These are phyloP conservation scores for Phyllostomus discolor DNA, from an alignment of 2,113 vertebrate species.

Conservation along the genomic window DNA sequence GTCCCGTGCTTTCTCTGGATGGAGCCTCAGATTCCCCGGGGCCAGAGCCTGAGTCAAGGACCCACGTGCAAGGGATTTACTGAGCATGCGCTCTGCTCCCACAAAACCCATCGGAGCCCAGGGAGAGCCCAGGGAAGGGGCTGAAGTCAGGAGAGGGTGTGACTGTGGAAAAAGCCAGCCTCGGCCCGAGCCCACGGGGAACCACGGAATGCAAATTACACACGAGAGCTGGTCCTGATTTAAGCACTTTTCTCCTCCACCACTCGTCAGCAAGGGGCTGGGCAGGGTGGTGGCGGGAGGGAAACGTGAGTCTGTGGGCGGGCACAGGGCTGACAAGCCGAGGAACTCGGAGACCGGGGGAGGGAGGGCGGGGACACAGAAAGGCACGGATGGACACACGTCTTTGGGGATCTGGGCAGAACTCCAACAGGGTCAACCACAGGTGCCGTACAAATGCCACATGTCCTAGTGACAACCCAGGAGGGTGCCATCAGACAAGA, in stretches of 20 bases:
- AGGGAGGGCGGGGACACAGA: background rate
- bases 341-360: background rate
- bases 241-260: background rate
- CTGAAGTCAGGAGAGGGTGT: background rate
- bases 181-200: rapidly evolving
- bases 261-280: background rate
- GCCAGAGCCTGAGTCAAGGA: background rate
- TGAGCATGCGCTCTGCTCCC: background rate
- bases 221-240: background rate
- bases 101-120: rapidly evolving
- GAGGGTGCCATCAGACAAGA: background rate
- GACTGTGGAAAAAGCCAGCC: background rate
- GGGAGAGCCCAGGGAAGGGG: background rate
- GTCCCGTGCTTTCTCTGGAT: background rate
- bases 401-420: background rate
- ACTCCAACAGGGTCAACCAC: background rate
- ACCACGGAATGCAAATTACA: background rate
- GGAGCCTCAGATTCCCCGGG: background rate
- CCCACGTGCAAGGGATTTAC: background rate
- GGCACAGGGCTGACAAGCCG: background rate
- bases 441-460: background rate
- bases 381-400: rapidly evolving
- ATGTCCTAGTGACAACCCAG: background rate
- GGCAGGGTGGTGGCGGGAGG: background rate
- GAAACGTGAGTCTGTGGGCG: background rate